A percentile compares a stretch with the other conserved stretches of the same genome.
These are phyloP conservation scores for Falco cherrug DNA, from an alignment of 2,797 vertebrate genomes.

Conservation along the genomic window DNA sequence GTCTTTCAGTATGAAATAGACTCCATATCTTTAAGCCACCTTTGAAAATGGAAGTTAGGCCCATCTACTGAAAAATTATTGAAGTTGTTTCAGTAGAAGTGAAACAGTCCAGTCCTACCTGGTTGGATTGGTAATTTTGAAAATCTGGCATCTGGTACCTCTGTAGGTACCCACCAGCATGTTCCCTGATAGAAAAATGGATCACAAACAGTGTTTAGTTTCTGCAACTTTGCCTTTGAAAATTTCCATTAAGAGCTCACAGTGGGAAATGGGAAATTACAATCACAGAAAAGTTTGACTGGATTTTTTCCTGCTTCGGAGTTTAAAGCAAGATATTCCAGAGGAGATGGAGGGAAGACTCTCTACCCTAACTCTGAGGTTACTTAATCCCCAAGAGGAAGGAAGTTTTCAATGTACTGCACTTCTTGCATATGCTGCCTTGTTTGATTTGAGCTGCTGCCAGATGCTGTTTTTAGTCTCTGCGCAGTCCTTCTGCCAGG, in stretches of 20 bases:
- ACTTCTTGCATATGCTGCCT: slow-evolving; percentile 45
- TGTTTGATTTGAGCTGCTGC: slow-evolving; percentile 55
- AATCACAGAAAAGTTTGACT: background rate
- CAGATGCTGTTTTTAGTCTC: slow-evolving; percentile 50
- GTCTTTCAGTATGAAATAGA: background rate
- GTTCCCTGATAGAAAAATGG: background rate
- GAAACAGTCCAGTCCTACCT: background rate
- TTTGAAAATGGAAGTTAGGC: background rate
- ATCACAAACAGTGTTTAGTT: background rate
- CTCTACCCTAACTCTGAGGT: background rate
- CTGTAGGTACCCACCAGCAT: background rate
- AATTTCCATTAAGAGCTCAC: background rate
- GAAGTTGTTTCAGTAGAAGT: background rate
- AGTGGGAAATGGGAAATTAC: background rate
- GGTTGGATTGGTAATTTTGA: background rate
- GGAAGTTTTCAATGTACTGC: slow-evolving; percentile 30
- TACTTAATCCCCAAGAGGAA: slow-evolving; percentile 11
- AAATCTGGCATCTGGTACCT: background rate
- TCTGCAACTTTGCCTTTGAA: background rate
- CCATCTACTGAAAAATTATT: background rate
- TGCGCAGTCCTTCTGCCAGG: slow-evolving; percentile 26
- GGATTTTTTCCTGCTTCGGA: background rate
- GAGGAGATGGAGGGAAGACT: background rate
- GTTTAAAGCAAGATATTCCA: background rate
- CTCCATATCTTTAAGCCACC: background rate